Conservation (phyloP, 2,888 invertebrate species). For the Tiliacea citrago region DNA sequence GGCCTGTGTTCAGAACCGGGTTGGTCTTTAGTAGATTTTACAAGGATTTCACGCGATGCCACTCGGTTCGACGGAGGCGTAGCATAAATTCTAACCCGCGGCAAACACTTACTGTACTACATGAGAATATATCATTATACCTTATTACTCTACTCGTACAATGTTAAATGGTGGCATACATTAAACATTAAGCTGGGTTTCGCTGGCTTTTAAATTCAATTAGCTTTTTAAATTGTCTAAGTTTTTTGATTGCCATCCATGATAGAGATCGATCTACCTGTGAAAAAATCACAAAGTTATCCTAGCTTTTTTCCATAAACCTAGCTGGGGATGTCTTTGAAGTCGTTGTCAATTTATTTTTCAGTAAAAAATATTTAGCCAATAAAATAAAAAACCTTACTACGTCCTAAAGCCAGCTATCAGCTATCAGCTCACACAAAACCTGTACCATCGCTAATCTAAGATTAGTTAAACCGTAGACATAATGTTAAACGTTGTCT, state of each 20-base stretch:
- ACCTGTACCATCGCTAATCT: conserved; percentile 51
- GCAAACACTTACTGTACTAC: conserved; percentile 66
- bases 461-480: conserved; percentile 46
- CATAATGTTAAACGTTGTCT: conserved; percentile 54
- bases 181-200: conserved; percentile 28
- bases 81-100: conserved; percentile 72
- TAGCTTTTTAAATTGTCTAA: conserved; percentile 41
- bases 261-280: not conserved
- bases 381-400: conserved; percentile 10
- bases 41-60: conserved; percentile 85
- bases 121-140: conserved; percentile 73
- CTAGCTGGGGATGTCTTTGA: not conserved
- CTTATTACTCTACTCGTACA: conserved; percentile 60
- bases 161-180: conserved; percentile 55
- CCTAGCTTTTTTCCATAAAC: not conserved
- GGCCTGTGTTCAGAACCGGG: conserved; percentile 71
- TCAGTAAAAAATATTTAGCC: not conserved
- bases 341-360: not conserved
- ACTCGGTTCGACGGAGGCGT: conserved; percentile 67
- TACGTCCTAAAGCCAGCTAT: conserved; percentile 2
- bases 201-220: conserved; percentile 34
- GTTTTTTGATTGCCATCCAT: conserved; percentile 15
- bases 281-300: not conserved
- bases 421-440: conserved; percentile 13
- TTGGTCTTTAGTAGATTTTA: conserved; percentile 81